phyloP scores from a whole-genome alignment of 1,140 invertebrate species.

The Pectinophora gossypiella region DNA sequence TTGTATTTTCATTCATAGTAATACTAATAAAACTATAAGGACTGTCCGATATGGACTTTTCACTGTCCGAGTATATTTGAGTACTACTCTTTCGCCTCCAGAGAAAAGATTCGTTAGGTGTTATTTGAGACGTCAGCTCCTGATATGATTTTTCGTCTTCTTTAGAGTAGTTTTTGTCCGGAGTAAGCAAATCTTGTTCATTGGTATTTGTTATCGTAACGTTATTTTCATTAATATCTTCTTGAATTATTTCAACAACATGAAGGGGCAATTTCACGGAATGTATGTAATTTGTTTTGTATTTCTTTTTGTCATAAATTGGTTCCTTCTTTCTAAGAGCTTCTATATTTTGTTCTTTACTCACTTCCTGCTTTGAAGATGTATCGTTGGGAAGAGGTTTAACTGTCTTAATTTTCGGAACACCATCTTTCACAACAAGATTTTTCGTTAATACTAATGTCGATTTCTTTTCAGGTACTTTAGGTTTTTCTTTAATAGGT shows the following conservation, averaged over 20 bases:
- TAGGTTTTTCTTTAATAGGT: slow-evolving; percentile 61
- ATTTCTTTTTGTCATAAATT: slow-evolving; percentile 63
- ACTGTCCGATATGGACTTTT: slow-evolving; percentile 48
- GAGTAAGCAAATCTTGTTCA: background rate
- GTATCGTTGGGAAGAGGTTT: slow-evolving; percentile 35
- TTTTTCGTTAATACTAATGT: slow-evolving; percentile 68
- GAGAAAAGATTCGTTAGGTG: slow-evolving; percentile 71
- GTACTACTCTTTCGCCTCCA: slow-evolving; percentile 63
- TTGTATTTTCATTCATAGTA: slow-evolving; percentile 35
- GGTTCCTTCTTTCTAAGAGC: slow-evolving; percentile 50
- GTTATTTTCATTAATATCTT: slow-evolving; percentile 44
- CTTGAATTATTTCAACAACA: slow-evolving; percentile 66
- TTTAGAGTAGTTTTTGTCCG: background rate
- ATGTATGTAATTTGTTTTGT: slow-evolving; percentile 65
- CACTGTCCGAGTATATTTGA: slow-evolving; percentile 56
- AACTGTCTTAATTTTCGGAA: slow-evolving; percentile 67
- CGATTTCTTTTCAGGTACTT: slow-evolving; percentile 73
- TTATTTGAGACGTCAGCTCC: slow-evolving; percentile 53
- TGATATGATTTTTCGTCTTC: slow-evolving; percentile 38
- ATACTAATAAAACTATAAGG: slow-evolving; percentile 50
- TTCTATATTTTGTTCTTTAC: slow-evolving; percentile 22
- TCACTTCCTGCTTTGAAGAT: slow-evolving; percentile 22
- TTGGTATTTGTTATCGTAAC: background rate
- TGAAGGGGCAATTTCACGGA: slow-evolving; percentile 57
- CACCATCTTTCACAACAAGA: slow-evolving; percentile 65